Base-by-base conservation (phyloP, 2,113 vertebrate species). In the Apteryx owenii region DNA sequence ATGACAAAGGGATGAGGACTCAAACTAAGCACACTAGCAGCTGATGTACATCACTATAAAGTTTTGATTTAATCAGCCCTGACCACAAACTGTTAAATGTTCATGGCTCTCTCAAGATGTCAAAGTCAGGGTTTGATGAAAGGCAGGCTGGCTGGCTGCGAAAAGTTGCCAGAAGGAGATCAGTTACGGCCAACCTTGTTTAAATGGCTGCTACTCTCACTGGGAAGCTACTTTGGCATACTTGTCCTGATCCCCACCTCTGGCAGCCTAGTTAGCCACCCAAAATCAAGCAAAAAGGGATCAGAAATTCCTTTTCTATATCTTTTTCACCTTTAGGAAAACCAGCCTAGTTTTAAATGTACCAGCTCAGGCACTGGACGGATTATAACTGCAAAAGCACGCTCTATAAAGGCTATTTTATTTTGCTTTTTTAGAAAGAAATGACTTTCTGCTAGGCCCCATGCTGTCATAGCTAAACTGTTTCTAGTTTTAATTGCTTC, bases 71-170 rank as follows among this genome's bases (percentile, higher is more conserved):
- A 5, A 75, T 42, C 85, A 89, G 28, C 60, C 64, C 26, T 51
- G 88, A 4, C 53, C 90, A 46, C 72, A 40, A 23, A 86, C 84
- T 87, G 81, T 14, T 68, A 26, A 69, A 13, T 21, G 60, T 40
- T 72, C 84, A 2, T 20, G 71, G 72, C n/a, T 23, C 26, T 26
- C n/a, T 81, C 73, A 28, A 61, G 78, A 90, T 42, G 44, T 51
- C 53, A 76, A 38, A 15, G 10, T 1, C 44, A 5, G 44, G 58
- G 23, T 3, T 9, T 46, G 85, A 87, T 87, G 81, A 73, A 73
- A 93, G 69, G 73, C 40, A 38, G 60, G 53, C 69, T 46, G 88
- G 12, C 36, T 94, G 72, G 29, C 60, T 64, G 81, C 81, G 77
- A 75, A 73, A 66, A 53, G 44, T 61, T 68, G 54, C 70, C 82